Evolutionary conservation across 1,140 invertebrate genomes (phyloP).

Genomic region (Aphelenchoides avenae): DNA sequence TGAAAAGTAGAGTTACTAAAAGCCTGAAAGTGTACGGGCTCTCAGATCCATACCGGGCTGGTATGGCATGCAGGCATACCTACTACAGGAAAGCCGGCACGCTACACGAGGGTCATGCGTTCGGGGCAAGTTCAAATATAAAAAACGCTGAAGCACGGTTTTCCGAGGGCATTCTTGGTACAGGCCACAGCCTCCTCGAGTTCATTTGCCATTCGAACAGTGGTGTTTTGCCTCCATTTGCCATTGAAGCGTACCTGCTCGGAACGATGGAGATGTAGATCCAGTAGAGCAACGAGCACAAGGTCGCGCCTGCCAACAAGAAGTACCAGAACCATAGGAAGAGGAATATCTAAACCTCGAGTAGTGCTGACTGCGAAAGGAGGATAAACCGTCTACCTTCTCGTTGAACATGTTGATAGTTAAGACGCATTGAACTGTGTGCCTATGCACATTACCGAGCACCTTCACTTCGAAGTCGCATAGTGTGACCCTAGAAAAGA

Average conservation of each 20-base stretch:
- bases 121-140: background rate
- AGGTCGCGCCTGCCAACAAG: constrained; percentile 53
- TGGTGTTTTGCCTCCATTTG: too few species aligned
- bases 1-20: constrained; percentile 32
- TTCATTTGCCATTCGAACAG: too few species aligned
- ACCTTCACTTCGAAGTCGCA: constrained; percentile 60
- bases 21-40: too few species aligned
- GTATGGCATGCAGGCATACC: too few species aligned
- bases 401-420: constrained; percentile 74
- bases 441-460: constrained; percentile 56
- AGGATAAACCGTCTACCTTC: too few species aligned
- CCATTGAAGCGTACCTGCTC: too few species aligned
- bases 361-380: constrained; percentile 62
- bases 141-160: background rate
- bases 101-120: too few species aligned
- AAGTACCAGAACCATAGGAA: constrained; percentile 60
- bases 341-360: constrained; percentile 69
- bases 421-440: constrained; percentile 58
- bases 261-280: constrained; percentile 58
- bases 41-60: too few species aligned
- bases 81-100: too few species aligned
- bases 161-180: too few species aligned
- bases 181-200: too few species aligned
- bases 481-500: constrained; percentile 45
- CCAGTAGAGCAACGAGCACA: constrained; percentile 59